Percentiles rank a stretch among this genome's conserved stretches.
Conservation (phyloP, 2,113 vertebrate species). For the Gnathonemus echidnorhynchus region DNA sequence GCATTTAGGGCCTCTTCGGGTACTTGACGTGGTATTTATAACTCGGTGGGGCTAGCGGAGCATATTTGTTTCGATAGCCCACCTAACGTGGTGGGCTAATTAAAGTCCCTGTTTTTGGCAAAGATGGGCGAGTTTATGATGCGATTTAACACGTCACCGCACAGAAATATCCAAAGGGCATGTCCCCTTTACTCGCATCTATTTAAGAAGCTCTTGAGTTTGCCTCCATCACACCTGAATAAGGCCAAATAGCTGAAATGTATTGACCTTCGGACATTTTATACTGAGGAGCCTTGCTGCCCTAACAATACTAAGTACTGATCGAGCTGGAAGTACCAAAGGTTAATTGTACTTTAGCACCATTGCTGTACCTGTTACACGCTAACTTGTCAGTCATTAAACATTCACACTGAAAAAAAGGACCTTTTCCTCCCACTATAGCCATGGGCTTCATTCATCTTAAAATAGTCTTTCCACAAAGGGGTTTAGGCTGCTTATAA, state of each 20-base stretch:
- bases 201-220: not conserved
- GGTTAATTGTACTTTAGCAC: not conserved
- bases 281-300: not conserved
- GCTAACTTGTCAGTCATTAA: not conserved
- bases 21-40: not conserved
- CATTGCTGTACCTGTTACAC: not conserved
- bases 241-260: not conserved
- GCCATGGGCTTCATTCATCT: not conserved
- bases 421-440: not conserved
- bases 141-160: conserved; percentile 3
- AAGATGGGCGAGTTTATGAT: conserved; percentile 10
- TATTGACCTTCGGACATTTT: not conserved
- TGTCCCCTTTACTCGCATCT: not conserved
- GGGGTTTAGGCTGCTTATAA: not conserved
- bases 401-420: not conserved
- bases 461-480: not conserved
- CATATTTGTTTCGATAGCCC: not conserved
- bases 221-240: not conserved
- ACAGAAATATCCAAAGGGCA: conserved; percentile 5
- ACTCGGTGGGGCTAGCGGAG: not conserved
- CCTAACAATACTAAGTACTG: not conserved
- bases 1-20: not conserved
- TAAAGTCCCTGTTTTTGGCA: conserved; percentile 6
- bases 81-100: not conserved
- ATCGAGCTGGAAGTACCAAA: not conserved